Evolutionary conservation across 2,888 invertebrate species (phyloP).

Genomic region (Rhogogaster chlorosoma): DNA sequence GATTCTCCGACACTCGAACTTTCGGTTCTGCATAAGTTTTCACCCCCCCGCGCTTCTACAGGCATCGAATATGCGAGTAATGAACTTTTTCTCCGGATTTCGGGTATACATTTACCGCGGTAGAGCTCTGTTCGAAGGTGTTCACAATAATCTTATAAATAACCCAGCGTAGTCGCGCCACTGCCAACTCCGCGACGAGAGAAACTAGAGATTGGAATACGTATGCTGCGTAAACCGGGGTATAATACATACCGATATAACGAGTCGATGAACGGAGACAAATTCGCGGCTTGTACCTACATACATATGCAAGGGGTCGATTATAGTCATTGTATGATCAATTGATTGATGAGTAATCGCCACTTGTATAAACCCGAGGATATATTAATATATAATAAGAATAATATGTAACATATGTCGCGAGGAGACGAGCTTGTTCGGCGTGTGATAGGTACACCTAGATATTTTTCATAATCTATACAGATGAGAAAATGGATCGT

Average conservation of each 20-base stretch:
- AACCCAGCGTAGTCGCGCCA: constrained; percentile 13
- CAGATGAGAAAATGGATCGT: constrained; percentile 61
- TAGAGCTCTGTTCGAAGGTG: not conserved
- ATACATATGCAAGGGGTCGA: not conserved
- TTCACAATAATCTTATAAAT: constrained; percentile 35
- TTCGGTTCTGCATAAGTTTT: not conserved
- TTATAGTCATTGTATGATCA: not conserved
- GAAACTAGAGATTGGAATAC: not conserved
- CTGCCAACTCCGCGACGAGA: constrained; percentile 19
- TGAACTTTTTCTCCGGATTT: not conserved
- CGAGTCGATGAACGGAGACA: not conserved
- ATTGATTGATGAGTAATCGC: not conserved
- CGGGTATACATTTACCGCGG: not conserved
- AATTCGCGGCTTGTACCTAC: not conserved
- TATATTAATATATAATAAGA: not conserved
- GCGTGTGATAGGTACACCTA: not conserved
- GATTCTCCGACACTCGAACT: not conserved
- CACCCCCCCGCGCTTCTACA: not conserved
- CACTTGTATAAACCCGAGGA: not conserved
- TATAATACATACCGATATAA: not conserved
- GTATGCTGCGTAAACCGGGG: not conserved
- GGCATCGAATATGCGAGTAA: not conserved
- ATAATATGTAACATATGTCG: not conserved
- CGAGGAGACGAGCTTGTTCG: not conserved
- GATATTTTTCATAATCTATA: not conserved